These are phyloP conservation scores for Podarcis cretensis DNA, from an alignment of 2,113 vertebrate genomes.

Conservation along the genomic window DNA sequence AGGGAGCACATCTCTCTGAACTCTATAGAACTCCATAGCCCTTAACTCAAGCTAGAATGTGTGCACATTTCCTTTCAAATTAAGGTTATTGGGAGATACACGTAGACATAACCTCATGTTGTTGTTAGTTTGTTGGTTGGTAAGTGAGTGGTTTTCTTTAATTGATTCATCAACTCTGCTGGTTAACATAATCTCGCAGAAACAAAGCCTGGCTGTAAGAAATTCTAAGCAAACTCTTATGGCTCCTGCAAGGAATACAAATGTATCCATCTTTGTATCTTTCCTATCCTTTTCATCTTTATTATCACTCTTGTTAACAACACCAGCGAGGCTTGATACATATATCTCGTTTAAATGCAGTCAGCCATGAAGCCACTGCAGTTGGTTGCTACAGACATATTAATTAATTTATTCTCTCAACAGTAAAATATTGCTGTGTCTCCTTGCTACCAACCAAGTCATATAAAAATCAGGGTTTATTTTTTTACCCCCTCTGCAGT, in stretches of 20 bases:
- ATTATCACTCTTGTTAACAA: slow-evolving; percentile 81
- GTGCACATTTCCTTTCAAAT: neutral
- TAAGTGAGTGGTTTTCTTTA: neutral
- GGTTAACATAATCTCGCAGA: neutral
- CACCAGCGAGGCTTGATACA: slow-evolving; percentile 69
- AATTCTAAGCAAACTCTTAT: slow-evolving; percentile 28
- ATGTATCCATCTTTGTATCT: slow-evolving; percentile 57
- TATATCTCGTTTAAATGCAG: slow-evolving; percentile 73
- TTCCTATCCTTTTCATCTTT: slow-evolving; percentile 81
- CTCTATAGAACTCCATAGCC: neutral
- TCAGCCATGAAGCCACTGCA: slow-evolving; percentile 64
- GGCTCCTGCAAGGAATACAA: slow-evolving; percentile 37
- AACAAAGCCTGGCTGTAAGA: slow-evolving; percentile 14
- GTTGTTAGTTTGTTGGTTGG: too few species aligned
- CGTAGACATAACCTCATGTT: neutral
- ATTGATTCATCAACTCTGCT: slow-evolving; percentile 45
- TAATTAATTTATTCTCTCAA: slow-evolving; percentile 82
- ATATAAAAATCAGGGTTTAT: slow-evolving; percentile 60
- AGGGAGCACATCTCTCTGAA: neutral
- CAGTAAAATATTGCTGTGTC: slow-evolving; percentile 76
- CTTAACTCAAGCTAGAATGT: neutral
- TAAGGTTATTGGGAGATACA: neutral
- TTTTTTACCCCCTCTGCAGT: slow-evolving; percentile 23
- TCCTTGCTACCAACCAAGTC: slow-evolving; percentile 66
- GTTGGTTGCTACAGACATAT: slow-evolving; percentile 58